Conservation (phyloP, 2,888 invertebrate species). For the Eristalis intricaria region DNA sequence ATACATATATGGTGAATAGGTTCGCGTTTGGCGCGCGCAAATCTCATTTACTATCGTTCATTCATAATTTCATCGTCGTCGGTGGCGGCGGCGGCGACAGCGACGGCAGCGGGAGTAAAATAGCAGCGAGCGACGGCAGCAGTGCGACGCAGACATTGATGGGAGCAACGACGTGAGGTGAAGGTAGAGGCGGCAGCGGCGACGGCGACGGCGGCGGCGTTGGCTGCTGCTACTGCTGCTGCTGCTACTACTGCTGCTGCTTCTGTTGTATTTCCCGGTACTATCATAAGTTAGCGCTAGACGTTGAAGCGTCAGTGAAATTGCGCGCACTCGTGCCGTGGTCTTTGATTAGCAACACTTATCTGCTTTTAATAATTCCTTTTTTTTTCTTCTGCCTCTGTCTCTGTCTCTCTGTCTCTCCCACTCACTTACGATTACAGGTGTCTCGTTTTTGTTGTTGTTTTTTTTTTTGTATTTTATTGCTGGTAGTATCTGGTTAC, state of each 20-base stretch:
- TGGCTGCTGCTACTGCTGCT: not conserved
- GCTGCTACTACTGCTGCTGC: not conserved
- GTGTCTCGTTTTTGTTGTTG: conserved; percentile 18
- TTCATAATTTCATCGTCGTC: conserved; percentile 42
- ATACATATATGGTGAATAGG: not conserved
- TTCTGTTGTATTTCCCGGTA: conserved; percentile 49
- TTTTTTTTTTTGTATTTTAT: not conserved
- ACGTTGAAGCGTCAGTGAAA: conserved; percentile 61
- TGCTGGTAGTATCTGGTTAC: conserved; percentile 5
- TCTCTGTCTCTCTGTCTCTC: not conserved
- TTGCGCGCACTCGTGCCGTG: conserved; percentile 45
- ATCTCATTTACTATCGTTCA: conserved; percentile 51
- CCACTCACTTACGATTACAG: conserved; percentile 32
- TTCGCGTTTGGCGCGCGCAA: conserved; percentile 26
- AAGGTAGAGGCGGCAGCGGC: not conserved
- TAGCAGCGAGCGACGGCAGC: not conserved
- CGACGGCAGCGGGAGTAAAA: not conserved
- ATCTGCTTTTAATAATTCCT: conserved; percentile 37
- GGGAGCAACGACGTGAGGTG: not conserved
- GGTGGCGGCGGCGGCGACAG: not conserved
- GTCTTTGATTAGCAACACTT: conserved; percentile 61
- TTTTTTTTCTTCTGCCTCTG: not conserved
- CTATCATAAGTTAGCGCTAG: conserved; percentile 54
- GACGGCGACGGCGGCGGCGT: no score
- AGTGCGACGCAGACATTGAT: not conserved